phyloP scores from a whole-genome alignment of 2,113 vertebrate genomes.

The Opisthocomus hoazin region DNA sequence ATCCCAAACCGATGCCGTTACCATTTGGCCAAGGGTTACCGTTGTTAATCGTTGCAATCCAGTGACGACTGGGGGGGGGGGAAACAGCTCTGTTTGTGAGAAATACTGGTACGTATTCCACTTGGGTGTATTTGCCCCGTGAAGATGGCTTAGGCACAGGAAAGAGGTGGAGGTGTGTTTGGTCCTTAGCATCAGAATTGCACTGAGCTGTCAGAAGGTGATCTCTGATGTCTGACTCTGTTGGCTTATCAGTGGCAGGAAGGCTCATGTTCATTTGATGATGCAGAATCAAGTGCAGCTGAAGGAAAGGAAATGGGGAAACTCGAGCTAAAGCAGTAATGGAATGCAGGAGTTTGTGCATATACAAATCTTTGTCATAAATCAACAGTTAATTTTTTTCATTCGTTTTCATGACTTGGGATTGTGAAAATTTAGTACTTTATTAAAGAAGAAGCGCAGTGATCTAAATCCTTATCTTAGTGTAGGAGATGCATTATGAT shows the following conservation, averaged over 20 bases:
- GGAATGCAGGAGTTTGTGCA: neutral
- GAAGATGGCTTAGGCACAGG: neutral
- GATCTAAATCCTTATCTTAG: neutral
- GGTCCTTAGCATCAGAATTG: neutral
- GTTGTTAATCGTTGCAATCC: neutral
- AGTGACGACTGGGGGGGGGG: neutral
- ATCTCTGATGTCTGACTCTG: neutral
- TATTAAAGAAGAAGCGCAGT: neutral
- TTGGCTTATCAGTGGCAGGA: neutral
- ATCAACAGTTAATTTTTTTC: neutral
- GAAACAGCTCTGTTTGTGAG: neutral
- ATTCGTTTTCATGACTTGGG: neutral
- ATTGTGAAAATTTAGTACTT: neutral
- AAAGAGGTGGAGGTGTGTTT: neutral
- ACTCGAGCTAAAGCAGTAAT: neutral
- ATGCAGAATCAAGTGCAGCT: slow-evolving; percentile 1
- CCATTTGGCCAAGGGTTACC: neutral
- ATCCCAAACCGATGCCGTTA: neutral
- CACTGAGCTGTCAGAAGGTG: neutral
- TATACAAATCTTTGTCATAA: neutral
- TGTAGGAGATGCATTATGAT: neutral
- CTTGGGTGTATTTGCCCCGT: neutral
- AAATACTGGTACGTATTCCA: neutral
- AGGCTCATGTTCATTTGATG: neutral
- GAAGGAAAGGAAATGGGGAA: neutral